Conservation (phyloP, 92 coral and sea anemone genomes). For the Muricea muricata region DNA sequence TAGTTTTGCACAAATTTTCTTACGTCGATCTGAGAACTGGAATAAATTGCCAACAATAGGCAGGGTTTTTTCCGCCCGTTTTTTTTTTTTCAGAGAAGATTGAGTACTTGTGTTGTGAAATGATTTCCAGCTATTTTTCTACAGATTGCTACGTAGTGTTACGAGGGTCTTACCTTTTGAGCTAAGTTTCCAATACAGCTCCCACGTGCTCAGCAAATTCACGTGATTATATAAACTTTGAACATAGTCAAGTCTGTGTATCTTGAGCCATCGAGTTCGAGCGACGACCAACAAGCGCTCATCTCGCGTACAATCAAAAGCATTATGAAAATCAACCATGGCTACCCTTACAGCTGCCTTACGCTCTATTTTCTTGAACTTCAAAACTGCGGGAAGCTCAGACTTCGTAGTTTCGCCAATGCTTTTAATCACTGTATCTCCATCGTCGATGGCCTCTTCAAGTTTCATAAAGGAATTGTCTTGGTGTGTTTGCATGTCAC, state of each 20-base stretch:
- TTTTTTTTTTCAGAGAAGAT: too few relatives aligned
- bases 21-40: too few relatives aligned
- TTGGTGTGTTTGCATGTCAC: conserved; percentile 53
- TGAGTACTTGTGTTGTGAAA: too few relatives aligned
- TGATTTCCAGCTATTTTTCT: too few relatives aligned
- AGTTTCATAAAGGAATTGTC: conserved; percentile 66
- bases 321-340: conserved; percentile 78
- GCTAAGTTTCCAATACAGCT: conserved; percentile 80
- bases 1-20: too few relatives aligned
- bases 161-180: conserved; percentile 64
- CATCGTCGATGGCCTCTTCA: conserved; percentile 87
- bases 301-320: conserved; percentile 69
- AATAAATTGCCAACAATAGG: too few relatives aligned
- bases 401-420: conserved; percentile 53
- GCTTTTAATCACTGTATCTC: conserved; percentile 70
- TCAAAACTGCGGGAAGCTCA: conserved; percentile 39
- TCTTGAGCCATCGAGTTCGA: not conserved
- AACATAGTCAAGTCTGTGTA: conserved; percentile 76
- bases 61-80: too few relatives aligned
- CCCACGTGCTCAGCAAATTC: conserved; percentile 75
- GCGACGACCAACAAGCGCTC: conserved; percentile 23
- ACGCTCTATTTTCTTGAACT: conserved; percentile 66
- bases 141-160: too few relatives aligned
- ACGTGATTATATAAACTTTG: conserved; percentile 79
- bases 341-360: conserved; percentile 80